Base-by-base conservation (phyloP, 2,888 invertebrate genomes). In the Leucania comma region DNA sequence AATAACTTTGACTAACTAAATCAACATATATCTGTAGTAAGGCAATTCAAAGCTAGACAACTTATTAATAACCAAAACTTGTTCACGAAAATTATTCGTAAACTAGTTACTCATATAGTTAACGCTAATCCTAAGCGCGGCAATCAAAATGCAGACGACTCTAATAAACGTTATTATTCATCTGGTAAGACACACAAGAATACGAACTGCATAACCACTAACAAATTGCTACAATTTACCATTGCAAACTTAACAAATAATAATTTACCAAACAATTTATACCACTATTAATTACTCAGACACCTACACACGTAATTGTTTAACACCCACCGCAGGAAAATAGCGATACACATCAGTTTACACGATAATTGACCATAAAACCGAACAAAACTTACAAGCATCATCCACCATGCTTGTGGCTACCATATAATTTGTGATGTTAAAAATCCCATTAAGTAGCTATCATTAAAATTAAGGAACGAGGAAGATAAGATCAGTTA, bases 391-490 rank as follows among this genome's bases (percentile, higher is more conserved):
- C 53, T 50, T 60, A 2, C 48, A 60, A 59, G 29, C 17, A 26
- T 17, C 46, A 38, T 14, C 14, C 48, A 62, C 57, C 53, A 22
- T 35, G 6, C 38, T 51, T 50, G 51, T 24, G 2, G 54, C 51
- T 57, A 66, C 66, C 67, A 71, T 75, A 64, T 74, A 77, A 79
- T 84, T 83, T 69, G 70, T 64, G 70, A 82, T 66, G 85, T 82
- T 72, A 86, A 75, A 82, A 85, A 78, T 81, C 67, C 83, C 71
- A 85, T 84, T 81, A 84, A 68, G 59, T 46, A 70, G 58, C 72
- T 64, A 63, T 81, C 14, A 84, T 78, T 78, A 69, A 75, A 85
- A 82, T 86, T 81, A 81, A 76, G 69, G 75, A 69, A 71, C 57
- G 24, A 51, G 32, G 53, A 35, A 64, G 86, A 86, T 82, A 76